phyloP scores from a whole-genome alignment of 1,140 invertebrate species.

The Platyscapa corneri region DNA sequence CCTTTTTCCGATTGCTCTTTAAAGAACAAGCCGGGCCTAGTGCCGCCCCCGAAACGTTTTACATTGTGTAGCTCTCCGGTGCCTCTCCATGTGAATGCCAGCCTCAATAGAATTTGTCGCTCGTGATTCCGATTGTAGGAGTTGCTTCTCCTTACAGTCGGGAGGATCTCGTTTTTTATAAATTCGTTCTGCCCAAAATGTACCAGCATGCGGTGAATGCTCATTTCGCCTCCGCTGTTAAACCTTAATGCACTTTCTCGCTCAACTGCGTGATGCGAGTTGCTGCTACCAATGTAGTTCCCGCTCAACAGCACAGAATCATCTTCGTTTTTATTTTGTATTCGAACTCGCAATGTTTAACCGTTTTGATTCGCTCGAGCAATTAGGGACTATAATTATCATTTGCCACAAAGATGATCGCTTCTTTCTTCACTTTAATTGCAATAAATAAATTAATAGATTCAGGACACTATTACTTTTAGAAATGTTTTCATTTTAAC shows the following conservation, averaged over 20 bases:
- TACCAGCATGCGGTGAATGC: neutral
- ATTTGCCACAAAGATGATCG: too few relatives aligned
- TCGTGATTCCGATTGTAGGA: neutral
- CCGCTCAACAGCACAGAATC: too few relatives aligned
- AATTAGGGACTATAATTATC: too few relatives aligned
- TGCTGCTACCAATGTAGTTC: neutral
- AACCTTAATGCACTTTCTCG: neutral
- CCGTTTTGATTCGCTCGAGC: too few relatives aligned
- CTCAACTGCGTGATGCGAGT: too few relatives aligned
- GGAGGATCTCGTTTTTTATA: neutral
- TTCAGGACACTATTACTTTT: too few relatives aligned
- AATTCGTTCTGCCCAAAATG: neutral
- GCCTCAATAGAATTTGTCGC: neutral
- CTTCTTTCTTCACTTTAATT: too few relatives aligned
- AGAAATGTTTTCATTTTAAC: neutral
- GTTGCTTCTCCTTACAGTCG: neutral
- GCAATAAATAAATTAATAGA: too few relatives aligned
- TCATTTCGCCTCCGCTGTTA: neutral
- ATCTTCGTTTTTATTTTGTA: too few relatives aligned
- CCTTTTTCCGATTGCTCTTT: too few relatives aligned
- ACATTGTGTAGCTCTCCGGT: neutral
- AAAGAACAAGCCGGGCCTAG: too few relatives aligned
- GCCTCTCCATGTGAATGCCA: neutral
- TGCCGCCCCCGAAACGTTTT: neutral
- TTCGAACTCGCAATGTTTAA: too few relatives aligned